A percentile compares a stretch with the other conserved stretches of the same genome.
These are phyloP conservation scores for Corythornis cristatus DNA, from an alignment of 2,113 vertebrate genomes.

Conservation along the genomic window DNA sequence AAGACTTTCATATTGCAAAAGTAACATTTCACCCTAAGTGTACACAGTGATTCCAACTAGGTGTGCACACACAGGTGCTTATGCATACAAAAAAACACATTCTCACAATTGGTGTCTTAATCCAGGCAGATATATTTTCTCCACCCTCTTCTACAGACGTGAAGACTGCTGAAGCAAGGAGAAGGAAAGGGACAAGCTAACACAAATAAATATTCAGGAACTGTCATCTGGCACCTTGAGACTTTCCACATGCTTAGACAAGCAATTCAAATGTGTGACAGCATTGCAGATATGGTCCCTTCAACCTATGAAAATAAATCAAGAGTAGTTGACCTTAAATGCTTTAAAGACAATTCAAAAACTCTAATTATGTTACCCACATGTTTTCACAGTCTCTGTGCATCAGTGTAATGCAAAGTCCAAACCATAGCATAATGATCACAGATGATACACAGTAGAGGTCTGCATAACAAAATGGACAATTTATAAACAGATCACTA, in stretches of 20 bases:
- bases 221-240: not conserved
- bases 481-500: not conserved
- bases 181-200: not conserved
- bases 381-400: not conserved
- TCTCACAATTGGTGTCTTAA: fast-evolving
- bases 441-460: not conserved
- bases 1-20: not conserved
- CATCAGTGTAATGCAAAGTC: not conserved
- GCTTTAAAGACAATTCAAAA: not conserved
- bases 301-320: not conserved
- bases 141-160: not conserved
- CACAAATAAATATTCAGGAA: not conserved
- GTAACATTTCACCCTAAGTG: not conserved
- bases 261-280: fast-evolving
- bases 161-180: not conserved
- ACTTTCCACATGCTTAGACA: not conserved
- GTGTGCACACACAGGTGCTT: not conserved
- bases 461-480: not conserved
- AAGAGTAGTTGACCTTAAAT: not conserved
- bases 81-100: fast-evolving
- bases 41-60: not conserved
- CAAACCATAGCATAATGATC: not conserved
- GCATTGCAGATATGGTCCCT: not conserved
- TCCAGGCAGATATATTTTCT: not conserved
- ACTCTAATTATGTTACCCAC: not conserved